Evolutionary conservation across 2,113 vertebrate genomes (phyloP).

Genomic region (Equus quagga): DNA sequence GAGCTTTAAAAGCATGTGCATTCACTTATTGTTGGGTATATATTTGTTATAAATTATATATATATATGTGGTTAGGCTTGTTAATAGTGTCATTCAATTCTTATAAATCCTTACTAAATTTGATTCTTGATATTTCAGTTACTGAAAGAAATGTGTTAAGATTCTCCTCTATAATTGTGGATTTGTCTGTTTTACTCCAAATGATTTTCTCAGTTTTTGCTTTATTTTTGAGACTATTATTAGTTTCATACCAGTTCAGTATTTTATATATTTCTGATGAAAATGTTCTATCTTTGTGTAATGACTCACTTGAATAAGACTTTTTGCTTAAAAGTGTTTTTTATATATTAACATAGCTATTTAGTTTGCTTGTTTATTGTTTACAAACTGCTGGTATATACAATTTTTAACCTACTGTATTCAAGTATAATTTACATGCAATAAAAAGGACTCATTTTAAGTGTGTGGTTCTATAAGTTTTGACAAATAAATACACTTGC

Average conservation of each 20-base stretch:
- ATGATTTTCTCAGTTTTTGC: neutral
- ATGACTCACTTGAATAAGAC: neutral
- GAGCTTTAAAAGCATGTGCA: neutral
- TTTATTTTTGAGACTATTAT: neutral
- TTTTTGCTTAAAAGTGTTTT: neutral
- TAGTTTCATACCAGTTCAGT: neutral
- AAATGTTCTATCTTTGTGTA: neutral
- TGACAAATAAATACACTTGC: neutral
- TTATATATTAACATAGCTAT: neutral
- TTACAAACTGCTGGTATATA: neutral
- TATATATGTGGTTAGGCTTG: neutral
- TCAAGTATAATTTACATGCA: neutral
- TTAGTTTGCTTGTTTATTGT: neutral
- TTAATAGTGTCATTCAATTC: neutral
- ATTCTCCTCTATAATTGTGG: neutral
- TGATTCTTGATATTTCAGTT: neutral
- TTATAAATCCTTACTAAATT: neutral
- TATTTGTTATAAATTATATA: neutral
- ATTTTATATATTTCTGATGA: slow-evolving; percentile 1
- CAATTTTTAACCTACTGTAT: neutral
- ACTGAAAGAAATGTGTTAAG: neutral
- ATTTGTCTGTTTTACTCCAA: slow-evolving; percentile 22
- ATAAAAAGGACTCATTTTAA: neutral
- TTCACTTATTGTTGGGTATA: neutral
- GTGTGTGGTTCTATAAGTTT: neutral